A percentile compares a stretch with the other conserved stretches of the same genome.
Conservation (phyloP, 2,797 vertebrate species). For the Brachyalestes nurse region DNA sequence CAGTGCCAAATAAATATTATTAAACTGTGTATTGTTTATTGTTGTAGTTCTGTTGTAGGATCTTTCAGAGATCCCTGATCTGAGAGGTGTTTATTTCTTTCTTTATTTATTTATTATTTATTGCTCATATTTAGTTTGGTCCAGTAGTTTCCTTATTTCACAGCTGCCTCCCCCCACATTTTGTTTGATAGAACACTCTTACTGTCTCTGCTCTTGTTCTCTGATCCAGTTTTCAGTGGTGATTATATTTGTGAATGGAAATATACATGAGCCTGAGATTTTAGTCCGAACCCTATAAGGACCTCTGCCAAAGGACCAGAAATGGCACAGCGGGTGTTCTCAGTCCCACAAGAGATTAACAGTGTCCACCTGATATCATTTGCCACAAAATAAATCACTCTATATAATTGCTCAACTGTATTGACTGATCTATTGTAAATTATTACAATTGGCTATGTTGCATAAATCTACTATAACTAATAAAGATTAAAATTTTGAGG, state of each 20-base stretch:
- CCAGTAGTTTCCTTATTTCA: too few relatives aligned
- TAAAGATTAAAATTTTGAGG: neutral
- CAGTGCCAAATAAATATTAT: constrained; percentile 39
- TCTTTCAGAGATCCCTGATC: neutral
- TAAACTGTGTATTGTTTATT: constrained; percentile 15
- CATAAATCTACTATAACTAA: neutral
- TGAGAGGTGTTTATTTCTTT: too few relatives aligned
- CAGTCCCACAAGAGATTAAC: neutral
- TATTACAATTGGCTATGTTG: neutral
- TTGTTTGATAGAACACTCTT: too few relatives aligned
- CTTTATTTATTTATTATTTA: neutral
- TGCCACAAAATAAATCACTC: neutral
- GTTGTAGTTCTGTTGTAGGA: neutral
- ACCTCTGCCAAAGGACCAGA: too few relatives aligned
- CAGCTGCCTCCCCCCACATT: too few relatives aligned
- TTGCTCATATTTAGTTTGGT: too few relatives aligned
- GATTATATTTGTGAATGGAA: neutral
- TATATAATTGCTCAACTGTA: neutral
- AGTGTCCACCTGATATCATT: neutral
- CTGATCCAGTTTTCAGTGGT: neutral
- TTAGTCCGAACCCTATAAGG: neutral
- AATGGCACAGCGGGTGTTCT: neutral
- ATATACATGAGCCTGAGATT: neutral
- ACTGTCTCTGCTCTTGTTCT: neutral
- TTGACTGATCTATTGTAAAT: neutral